Base-by-base conservation (phyloP, 2,888 invertebrate species). In the Drosophila paramelanica region DNA sequence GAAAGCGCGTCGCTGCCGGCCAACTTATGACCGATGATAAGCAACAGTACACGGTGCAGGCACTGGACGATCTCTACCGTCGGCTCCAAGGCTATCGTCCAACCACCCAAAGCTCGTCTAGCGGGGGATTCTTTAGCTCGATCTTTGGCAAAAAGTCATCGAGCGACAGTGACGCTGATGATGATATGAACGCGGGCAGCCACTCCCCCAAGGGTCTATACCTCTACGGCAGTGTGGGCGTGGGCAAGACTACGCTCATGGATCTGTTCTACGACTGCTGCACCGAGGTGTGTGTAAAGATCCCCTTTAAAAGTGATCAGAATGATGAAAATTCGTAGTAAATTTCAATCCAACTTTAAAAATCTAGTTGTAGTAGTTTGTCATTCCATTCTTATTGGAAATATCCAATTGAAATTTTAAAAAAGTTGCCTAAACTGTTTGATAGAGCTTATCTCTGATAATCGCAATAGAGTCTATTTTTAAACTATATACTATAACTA, bases 241-340 rank as follows among this genome's bases (percentile, higher is more conserved):
- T 98, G 81, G 99, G 99, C 46, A 99, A 99, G 94, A 99, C 99
- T 6, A 99, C 99, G 96, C 93, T 99, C 64, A 99, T 99, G 99
- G 99, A 99, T 93, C 93, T 99, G 88, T 99, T 99, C 93, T 98
- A 96, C 93, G 95, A 97, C 83, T 95, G 95, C 89, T 95, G 95
- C 91, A 92, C 94, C 81, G 64, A 79, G 55, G 94, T 95, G 90
- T 69, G 56, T 43, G 23, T 23, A 4, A 23, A 4, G 23, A 23
- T 4, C 4, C 23, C 23, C 0, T 23, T 4, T 23, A 23, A 23
- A 20, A 20, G 20, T 20, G 20, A 3, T 20, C 20, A 20, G 2
- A 20, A 23, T 23, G 23, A 23, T 3, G 4, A 23, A 23, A 23
- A 23, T 0, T 23, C 23, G 20, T 20, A 20, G 20, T 2, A 20